A percentile compares a stretch with the other conserved stretches of the same genome.
Evolutionary conservation across 2,888 invertebrate genomes (phyloP).

Genomic region (Rhingia campestris): DNA sequence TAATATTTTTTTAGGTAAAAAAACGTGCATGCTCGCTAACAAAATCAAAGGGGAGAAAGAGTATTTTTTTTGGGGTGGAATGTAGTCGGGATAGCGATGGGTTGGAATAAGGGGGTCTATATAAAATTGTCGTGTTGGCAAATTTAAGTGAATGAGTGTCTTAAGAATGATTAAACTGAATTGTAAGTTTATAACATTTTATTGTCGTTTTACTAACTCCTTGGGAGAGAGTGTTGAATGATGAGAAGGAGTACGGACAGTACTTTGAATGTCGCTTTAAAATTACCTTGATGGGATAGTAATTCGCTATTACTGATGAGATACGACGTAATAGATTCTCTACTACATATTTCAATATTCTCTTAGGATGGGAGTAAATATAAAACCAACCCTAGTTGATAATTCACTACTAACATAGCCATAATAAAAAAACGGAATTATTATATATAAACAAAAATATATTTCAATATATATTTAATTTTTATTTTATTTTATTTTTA

Average conservation of each 20-base stretch:
- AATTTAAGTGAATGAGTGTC: conserved; percentile 66
- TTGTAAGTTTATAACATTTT: conserved; percentile 61
- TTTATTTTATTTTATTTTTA: conserved; percentile 76
- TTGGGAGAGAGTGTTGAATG: conserved; percentile 45
- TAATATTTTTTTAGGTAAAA: too few species aligned
- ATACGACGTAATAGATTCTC: conserved; percentile 16
- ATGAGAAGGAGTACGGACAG: conserved; percentile 14
- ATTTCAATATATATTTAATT: conserved; percentile 60
- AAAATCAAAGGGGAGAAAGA: conserved; percentile 30
- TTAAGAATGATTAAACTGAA: conserved; percentile 63
- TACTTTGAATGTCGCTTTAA: conserved; percentile 1
- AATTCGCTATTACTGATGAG: conserved; percentile 30
- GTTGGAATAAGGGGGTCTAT: conserved; percentile 34
- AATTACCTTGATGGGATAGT: not conserved
- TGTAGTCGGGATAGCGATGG: conserved; percentile 3
- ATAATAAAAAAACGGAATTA: not conserved
- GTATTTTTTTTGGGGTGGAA: not conserved
- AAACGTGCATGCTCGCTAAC: conserved; percentile 14
- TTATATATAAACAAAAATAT: not conserved
- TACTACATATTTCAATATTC: not conserved
- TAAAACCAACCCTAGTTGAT: conserved; percentile 20
- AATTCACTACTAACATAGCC: conserved; percentile 32
- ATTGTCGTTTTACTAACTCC: conserved; percentile 46
- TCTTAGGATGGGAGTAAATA: conserved; percentile 15
- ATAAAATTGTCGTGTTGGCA: conserved; percentile 27